Conservation (phyloP, 2,113 vertebrate genomes). For the Cardinalis cardinalis region DNA sequence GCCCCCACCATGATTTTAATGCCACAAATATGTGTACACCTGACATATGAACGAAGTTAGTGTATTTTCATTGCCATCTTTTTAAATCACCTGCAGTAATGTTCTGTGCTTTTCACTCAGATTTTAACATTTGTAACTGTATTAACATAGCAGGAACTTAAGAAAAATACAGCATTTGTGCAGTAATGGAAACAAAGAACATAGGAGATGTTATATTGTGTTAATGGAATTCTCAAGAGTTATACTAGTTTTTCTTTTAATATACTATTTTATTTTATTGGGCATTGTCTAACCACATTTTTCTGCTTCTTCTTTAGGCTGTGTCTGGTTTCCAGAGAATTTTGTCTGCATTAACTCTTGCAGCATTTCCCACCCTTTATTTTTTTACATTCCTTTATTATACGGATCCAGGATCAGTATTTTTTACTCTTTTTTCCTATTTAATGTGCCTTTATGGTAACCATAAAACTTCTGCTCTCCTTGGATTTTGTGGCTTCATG, state of each 20-base stretch:
- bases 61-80: neutral
- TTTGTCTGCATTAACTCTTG: constrained; percentile 83
- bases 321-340: constrained; percentile 79
- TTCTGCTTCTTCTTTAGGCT: constrained; percentile 67
- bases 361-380: constrained; percentile 90
- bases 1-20: neutral
- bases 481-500: constrained; percentile 87
- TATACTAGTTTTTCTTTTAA: neutral
- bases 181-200: neutral
- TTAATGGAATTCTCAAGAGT: neutral
- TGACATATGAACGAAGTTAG: neutral
- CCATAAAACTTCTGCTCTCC: constrained; percentile 87
- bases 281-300: neutral
- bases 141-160: neutral
- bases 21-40: neutral
- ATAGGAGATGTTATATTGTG: neutral
- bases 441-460: constrained; percentile 94
- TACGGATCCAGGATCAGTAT: constrained; percentile 91
- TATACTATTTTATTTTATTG: neutral
- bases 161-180: neutral
- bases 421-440: constrained; percentile 93
- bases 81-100: neutral
- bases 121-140: neutral
- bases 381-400: constrained; percentile 99
- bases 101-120: neutral